Evolutionary conservation across 2,888 invertebrate species (phyloP), one percentile per base, ranked within the genome.

Genomic region (Limnephilus marmoratus): DNA sequence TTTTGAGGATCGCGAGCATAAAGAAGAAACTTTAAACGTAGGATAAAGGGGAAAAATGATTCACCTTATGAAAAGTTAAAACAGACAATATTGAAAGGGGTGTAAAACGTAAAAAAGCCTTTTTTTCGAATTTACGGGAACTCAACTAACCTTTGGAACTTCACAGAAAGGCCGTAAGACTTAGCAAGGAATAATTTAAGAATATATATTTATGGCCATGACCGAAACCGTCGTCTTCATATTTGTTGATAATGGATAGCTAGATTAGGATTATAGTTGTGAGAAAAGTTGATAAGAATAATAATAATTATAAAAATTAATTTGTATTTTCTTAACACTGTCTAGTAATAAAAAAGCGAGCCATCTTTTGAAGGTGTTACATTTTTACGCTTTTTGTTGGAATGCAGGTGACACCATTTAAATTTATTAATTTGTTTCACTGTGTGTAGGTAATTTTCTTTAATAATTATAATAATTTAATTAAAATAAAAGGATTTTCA

Each of bases 11-110:
- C 83, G 83, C 18, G 2, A 83, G n/a, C 37, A 83, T 34, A 83
- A 83, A 83, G 83, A 34, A 83, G 9, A 41, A 83, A 83, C 83
- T 83, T 83, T 83, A 83, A 83, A 83, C 37, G 18, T 18, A 37
- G 37, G 83, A 83, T 83, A 83, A 83, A 37, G 37, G 83, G 83
- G 34, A 83, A 83, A 83, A 83, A 83, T 83, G 83, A 83, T 37
- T 83, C 83, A 83, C 37, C 37, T 83, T 83, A 11, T 24, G 24
- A 83, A 83, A 83, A 83, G 83, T 83, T 83, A 37, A 37, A 83
- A 83, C 83, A 83, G 83, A 37, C 83, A n/a, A 83, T 83, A 83
- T 83, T 83, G 83, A 83, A 83, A 83, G 37, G 82, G 83, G 37
- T 83, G 37, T 83, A 37, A 37, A 83, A 34, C 31, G 18, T 18